Conservation (phyloP, 2,113 vertebrate genomes). For the Salvator merianae region DNA sequence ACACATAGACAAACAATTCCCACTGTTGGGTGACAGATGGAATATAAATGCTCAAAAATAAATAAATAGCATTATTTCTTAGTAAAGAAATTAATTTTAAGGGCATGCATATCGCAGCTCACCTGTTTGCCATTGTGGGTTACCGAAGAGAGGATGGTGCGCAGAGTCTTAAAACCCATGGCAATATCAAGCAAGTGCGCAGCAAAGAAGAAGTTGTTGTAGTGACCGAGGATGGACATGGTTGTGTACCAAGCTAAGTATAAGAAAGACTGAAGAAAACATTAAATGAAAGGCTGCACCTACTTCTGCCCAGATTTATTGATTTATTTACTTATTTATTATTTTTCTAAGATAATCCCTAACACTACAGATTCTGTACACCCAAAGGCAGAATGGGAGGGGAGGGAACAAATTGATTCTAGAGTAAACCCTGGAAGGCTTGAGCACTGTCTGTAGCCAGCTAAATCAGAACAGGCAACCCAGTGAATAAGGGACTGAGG, state of each 20-base stretch:
- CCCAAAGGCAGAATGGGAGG: background rate
- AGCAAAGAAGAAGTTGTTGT: slow-evolving; percentile 99
- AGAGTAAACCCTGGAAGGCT: background rate
- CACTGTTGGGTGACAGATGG: background rate
- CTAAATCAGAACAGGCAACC: too few relatives aligned
- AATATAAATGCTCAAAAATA: background rate
- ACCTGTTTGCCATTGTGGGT: slow-evolving; percentile 99
- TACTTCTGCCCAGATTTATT: background rate
- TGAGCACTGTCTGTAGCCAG: background rate
- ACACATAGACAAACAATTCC: background rate
- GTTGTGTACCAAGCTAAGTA: slow-evolving; percentile 98
- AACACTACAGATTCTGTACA: background rate
- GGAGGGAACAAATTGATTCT: background rate
- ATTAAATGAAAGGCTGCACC: background rate
- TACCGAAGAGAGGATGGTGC: slow-evolving; percentile 96
- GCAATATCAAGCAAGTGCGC: slow-evolving; percentile 96
- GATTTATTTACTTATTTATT: background rate
- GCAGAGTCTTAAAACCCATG: slow-evolving; percentile 97
- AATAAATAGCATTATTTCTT: background rate
- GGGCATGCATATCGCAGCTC: slow-evolving; percentile 16
- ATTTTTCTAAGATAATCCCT: background rate
- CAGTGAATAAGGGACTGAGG: too few relatives aligned
- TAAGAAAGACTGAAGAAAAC: slow-evolving; percentile 86
- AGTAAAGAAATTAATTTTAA: background rate
- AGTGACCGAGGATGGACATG: slow-evolving; percentile 98